These are phyloP conservation scores for Luperina testacea DNA, from an alignment of 2,888 invertebrate species.

Conservation along the genomic window DNA sequence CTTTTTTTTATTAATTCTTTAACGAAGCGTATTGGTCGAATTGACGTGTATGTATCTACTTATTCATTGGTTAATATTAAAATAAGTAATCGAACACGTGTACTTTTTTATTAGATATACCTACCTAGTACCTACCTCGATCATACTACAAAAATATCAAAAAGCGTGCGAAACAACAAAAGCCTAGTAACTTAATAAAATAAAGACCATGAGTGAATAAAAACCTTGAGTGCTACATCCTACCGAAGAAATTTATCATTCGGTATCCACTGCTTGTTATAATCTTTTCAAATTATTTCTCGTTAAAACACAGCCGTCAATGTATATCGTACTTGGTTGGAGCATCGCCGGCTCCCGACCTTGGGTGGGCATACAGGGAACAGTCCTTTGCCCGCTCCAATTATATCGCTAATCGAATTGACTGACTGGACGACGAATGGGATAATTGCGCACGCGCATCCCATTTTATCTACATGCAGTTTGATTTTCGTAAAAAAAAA, in stretches of 20 bases:
- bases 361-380: slow-evolving; percentile 75
- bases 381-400: slow-evolving; percentile 83
- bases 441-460: slow-evolving; percentile 87
- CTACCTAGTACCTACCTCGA: not conserved
- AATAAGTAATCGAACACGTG: not conserved
- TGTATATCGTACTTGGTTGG: slow-evolving; percentile 5
- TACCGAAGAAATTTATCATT: not conserved
- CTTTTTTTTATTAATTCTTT: not conserved
- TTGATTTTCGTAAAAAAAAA: not conserved
- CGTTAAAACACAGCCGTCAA: not conserved
- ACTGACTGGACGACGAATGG: slow-evolving; percentile 83
- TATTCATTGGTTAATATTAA: slow-evolving; percentile 22
- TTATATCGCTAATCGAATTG: slow-evolving; percentile 88
- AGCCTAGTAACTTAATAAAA: slow-evolving; percentile 18
- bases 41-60: slow-evolving; percentile 1
- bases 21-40: slow-evolving; percentile 15
- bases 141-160: not conserved
- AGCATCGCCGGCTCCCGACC: slow-evolving; percentile 65
- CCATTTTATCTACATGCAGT: slow-evolving; percentile 76
- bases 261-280: slow-evolving; percentile 28
- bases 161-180: not conserved
- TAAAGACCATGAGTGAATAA: slow-evolving; percentile 51
- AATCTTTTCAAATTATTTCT: not conserved
- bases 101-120: not conserved
- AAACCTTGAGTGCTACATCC: slow-evolving; percentile 45